Conservation (phyloP, 2,888 invertebrate species). For the Clivina fossor region DNA sequence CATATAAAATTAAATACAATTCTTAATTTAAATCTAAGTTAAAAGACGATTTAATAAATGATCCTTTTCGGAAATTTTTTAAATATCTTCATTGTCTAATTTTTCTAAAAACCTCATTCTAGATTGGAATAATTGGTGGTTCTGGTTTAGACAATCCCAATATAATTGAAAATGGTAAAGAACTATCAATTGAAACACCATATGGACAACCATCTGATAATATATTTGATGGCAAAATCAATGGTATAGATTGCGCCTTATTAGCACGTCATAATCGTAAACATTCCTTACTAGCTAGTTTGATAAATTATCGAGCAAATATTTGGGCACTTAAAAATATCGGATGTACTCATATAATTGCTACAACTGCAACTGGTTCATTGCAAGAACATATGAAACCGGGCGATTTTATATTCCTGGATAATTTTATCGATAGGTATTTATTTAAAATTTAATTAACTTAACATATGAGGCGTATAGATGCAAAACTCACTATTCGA, state of each 20-base stretch:
- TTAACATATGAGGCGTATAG: too few relatives aligned
- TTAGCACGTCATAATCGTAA: slow-evolving; percentile 73
- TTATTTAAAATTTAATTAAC: too few relatives aligned
- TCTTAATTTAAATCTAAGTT: too few relatives aligned
- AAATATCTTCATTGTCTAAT: too few relatives aligned
- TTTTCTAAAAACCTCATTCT: too few relatives aligned
- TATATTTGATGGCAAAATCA: slow-evolving; percentile 77
- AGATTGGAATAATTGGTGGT: slow-evolving; percentile 99
- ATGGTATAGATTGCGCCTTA: slow-evolving; percentile 74
- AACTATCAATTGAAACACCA: slow-evolving; percentile 70
- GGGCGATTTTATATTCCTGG: slow-evolving; percentile 85
- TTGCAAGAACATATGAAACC: slow-evolving; percentile 82
- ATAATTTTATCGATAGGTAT: slow-evolving; percentile 81
- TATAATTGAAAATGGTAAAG: slow-evolving; percentile 71
- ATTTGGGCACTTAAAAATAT: slow-evolving; percentile 86
- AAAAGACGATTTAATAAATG: too few relatives aligned
- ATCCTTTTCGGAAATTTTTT: too few relatives aligned
- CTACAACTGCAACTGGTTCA: slow-evolving; percentile 93
- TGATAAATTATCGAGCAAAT: slow-evolving; percentile 95
- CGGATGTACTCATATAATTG: slow-evolving; percentile 91
- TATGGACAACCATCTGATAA: slow-evolving; percentile 84
- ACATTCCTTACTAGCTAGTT: slow-evolving; percentile 77
- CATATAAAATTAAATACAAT: too few relatives aligned
- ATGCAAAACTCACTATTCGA: too few relatives aligned
- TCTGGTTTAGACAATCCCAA: slow-evolving; percentile 89